phyloP scores from a whole-genome alignment of 2,113 vertebrate genomes.

The Haemorhous mexicanus region DNA sequence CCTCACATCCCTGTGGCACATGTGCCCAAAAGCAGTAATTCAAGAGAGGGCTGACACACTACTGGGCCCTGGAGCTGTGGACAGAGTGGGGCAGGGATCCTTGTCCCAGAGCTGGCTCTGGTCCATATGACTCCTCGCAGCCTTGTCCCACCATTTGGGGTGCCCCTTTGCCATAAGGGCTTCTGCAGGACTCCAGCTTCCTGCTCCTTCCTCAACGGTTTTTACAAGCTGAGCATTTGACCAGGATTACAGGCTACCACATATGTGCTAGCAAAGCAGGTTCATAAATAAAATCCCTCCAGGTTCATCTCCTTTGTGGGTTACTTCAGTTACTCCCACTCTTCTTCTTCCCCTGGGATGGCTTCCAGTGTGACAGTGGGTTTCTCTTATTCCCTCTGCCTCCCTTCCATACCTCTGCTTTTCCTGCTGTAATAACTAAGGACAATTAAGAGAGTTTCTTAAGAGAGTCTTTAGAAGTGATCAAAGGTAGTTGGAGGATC shows the following conservation, averaged over 20 bases:
- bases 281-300: neutral
- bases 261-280: neutral
- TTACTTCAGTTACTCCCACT: neutral
- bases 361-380: neutral
- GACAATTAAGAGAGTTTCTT: neutral
- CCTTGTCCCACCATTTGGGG: no score
- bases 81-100: neutral
- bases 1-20: neutral
- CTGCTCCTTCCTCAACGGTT: neutral
- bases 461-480: neutral
- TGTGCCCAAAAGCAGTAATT: fast-evolving
- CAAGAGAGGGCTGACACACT: neutral
- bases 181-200: neutral
- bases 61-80: fast-evolving
- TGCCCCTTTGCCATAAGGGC: fast-evolving
- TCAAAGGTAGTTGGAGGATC: neutral
- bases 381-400: neutral
- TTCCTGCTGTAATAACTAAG: neutral
- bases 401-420: neutral
- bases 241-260: neutral
- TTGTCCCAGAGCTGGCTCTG: neutral
- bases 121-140: fast-evolving
- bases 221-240: neutral
- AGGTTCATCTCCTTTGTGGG: neutral
- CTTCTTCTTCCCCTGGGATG: neutral